Evolutionary conservation across 2,797 vertebrate species (phyloP).

Genomic region (Margarornis squamiger): DNA sequence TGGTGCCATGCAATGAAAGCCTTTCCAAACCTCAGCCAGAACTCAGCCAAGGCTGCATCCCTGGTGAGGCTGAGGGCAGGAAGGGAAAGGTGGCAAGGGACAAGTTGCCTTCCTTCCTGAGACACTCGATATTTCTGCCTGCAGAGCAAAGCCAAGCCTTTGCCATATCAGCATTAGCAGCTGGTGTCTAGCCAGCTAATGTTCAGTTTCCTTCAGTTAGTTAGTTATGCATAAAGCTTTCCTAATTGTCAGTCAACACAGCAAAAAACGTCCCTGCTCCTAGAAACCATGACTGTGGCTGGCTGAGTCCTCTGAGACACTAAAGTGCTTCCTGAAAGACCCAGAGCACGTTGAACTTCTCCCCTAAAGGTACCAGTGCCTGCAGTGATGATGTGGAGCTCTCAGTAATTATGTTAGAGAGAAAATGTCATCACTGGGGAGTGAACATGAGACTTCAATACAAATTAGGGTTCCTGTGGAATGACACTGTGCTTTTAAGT

Average conservation of each 20-base stretch:
- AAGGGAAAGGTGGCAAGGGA: neutral
- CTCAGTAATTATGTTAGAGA: neutral
- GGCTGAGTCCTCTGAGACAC: neutral
- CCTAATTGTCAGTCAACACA: neutral
- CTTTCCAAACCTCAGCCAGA: neutral
- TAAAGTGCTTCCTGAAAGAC: neutral
- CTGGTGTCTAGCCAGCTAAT: neutral
- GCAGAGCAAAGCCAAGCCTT: neutral
- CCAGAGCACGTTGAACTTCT: neutral
- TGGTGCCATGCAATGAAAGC: rapidly evolving
- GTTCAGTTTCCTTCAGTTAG: neutral
- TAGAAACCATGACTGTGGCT: neutral
- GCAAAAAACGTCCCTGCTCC: neutral
- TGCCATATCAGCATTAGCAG: neutral
- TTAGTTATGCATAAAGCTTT: neutral
- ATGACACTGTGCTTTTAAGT: neutral
- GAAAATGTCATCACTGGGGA: neutral
- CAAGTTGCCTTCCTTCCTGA: neutral
- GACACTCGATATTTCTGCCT: neutral
- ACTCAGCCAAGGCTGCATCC: neutral
- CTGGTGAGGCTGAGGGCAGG: neutral
- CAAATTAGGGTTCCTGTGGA: neutral
- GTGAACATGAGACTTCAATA: neutral
- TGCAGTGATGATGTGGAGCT: neutral
- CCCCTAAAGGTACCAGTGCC: neutral